These are phyloP conservation scores for Ceratotherium simum DNA, from an alignment of 2,113 vertebrate species.

Conservation along the genomic window DNA sequence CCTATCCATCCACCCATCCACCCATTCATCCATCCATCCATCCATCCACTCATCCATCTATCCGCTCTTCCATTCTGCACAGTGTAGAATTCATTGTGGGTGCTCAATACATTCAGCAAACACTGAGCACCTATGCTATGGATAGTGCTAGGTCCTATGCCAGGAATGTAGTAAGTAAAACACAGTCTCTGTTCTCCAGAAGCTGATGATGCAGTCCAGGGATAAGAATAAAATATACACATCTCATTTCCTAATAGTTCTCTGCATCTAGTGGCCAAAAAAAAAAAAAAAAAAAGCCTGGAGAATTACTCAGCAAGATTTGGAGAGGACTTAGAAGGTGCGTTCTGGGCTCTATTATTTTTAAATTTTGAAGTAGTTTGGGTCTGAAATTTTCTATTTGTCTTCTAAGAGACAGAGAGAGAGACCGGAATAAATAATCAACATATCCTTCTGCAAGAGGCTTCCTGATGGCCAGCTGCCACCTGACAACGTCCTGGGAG, in stretches of 20 bases:
- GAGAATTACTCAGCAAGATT: not conserved
- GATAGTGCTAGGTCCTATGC: not conserved
- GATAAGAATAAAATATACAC: not conserved
- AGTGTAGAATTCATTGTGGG: not conserved
- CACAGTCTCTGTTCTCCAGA: not conserved
- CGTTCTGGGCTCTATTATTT: not conserved
- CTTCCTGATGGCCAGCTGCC: not conserved
- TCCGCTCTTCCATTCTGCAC: not conserved
- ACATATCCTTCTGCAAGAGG: not conserved
- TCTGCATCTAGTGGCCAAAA: not conserved
- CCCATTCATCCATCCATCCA: no score
- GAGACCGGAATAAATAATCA: not conserved
- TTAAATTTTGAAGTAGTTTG: not conserved
- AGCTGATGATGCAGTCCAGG: not conserved
- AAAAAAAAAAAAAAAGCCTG: not conserved
- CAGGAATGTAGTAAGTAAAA: not conserved
- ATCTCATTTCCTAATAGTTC: not conserved
- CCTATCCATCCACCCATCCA: not conserved
- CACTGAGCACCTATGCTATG: not conserved
- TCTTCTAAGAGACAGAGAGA: constrained; percentile 21
- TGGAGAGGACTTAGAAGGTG: not conserved
- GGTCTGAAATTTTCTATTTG: not conserved
- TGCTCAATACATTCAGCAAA: not conserved
- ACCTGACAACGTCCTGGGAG: not conserved
- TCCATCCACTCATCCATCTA: not conserved